phyloP scores from a whole-genome alignment of 2,113 vertebrate genomes.

The Hydrochoerus hydrochaeris region DNA sequence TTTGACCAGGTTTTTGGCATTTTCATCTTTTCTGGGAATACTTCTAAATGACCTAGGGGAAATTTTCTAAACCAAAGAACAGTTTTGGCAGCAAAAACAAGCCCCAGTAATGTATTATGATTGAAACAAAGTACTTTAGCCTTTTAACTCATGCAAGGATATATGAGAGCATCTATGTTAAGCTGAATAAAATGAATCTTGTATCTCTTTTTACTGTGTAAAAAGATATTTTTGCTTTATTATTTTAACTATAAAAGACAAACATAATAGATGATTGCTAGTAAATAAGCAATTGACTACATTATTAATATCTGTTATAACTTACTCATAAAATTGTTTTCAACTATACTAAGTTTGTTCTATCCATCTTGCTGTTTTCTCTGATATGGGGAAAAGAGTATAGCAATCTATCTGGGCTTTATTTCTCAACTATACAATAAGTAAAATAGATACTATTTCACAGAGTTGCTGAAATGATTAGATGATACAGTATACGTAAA shows the following conservation, averaged over 20 bases:
- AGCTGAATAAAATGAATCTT: slow-evolving; percentile 52
- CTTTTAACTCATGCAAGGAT: slow-evolving; percentile 58
- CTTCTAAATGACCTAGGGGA: slow-evolving; percentile 70
- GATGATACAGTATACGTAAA: neutral
- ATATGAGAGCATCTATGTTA: slow-evolving; percentile 43
- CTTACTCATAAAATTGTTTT: slow-evolving; percentile 13
- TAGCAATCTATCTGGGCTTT: neutral
- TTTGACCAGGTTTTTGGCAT: slow-evolving; percentile 70
- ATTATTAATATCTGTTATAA: slow-evolving; percentile 2
- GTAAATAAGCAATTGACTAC: neutral
- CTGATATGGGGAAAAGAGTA: neutral
- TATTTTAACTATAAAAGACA: slow-evolving; percentile 62
- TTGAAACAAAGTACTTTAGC: slow-evolving; percentile 68
- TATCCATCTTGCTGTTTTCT: neutral
- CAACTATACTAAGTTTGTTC: neutral
- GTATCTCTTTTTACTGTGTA: slow-evolving; percentile 18
- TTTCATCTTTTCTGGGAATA: slow-evolving; percentile 79
- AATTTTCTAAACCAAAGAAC: slow-evolving; percentile 80
- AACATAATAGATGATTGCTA: neutral
- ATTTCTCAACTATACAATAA: slow-evolving; percentile 7
- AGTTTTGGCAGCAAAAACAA: slow-evolving; percentile 69
- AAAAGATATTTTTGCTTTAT: slow-evolving; percentile 26
- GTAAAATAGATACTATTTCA: slow-evolving; percentile 18
- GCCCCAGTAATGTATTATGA: slow-evolving; percentile 71
- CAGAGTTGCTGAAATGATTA: slow-evolving; percentile 20